phyloP scores from a whole-genome alignment of 2,888 invertebrate species.

The Euzophera pinguis region DNA sequence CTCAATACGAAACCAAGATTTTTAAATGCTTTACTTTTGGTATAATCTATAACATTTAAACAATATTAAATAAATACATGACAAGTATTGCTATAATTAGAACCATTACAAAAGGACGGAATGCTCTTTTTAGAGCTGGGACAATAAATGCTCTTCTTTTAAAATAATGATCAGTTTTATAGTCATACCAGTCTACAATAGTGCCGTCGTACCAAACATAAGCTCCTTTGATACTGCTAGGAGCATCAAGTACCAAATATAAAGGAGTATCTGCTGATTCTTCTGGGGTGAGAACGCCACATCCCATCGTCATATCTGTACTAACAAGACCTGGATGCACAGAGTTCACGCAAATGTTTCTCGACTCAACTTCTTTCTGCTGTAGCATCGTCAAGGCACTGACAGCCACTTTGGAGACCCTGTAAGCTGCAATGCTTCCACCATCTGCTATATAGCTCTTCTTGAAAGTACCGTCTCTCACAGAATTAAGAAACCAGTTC shows the following conservation, averaged over 20 bases:
- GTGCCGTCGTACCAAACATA: conserved; percentile 82
- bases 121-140: conserved; percentile 10
- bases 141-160: conserved; percentile 35
- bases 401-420: conserved; percentile 85
- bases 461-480: conserved; percentile 45
- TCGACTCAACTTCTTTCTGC: conserved; percentile 77
- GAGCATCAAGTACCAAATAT: conserved; percentile 75
- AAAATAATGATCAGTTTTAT: conserved; percentile 49
- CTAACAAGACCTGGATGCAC: conserved; percentile 87
- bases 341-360: conserved; percentile 80
- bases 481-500: conserved; percentile 79
- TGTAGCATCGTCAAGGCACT: conserved; percentile 84
- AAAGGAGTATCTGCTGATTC: conserved; percentile 78
- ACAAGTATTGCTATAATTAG: background rate
- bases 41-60: no score
- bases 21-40: no score
- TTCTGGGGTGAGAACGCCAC: conserved; percentile 78
- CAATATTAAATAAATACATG: background rate
- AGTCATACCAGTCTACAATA: conserved; percentile 78
- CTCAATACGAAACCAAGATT: no score
- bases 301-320: conserved; percentile 86
- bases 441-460: conserved; percentile 56
- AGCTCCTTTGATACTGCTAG: conserved; percentile 76
- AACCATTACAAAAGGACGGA: background rate
- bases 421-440: conserved; percentile 81